Base-by-base conservation (phyloP, 2,797 vertebrate species). In the Phaenicophaeus curvirostris region DNA sequence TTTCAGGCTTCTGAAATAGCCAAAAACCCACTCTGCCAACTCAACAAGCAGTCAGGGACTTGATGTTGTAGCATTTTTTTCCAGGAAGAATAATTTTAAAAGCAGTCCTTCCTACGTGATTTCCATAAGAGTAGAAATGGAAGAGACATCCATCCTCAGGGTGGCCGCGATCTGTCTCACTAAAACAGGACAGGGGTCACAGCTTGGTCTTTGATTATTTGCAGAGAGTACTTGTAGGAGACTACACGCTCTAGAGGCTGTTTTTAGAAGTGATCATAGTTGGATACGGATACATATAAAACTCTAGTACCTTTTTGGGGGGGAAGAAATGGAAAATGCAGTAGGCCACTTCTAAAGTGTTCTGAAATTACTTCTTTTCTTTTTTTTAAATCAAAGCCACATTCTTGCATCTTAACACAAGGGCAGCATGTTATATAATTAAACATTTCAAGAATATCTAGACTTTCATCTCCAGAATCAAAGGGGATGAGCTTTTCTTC, bases 381-480 rank as follows among this genome's bases (percentile, higher is more conserved):
- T 57, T 54, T 68, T 27, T 42, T 30, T 23, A 41, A 3, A 88
- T 83, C 65, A 87, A 93, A 93, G 20, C 21, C 30, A 69, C 7
- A 6, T 83, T 91, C 46, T 66, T 37, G 11, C 51, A 75, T 86
- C 42, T 75, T 82, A 89, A 58, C 80, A 59, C 28, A 72, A 89
- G 31, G 28, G 24, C 55, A 87, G 21, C n/a, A 62, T 93, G 55
- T 79, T 84, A 71, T 27, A 37, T 62, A 74, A 89, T 85, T 87
- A 86, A 82, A 48, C 7, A 2, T 82, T 89, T 74, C 7, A 5
- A 44, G 37, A 94, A 33, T 84, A 88, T 44, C 48, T 78, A 54
- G 69, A 86, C 82, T 97, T 94, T 90, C 68, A 94, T 92, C 73
- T 95, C 42, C 31, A 48, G 25, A 92, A 96, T 93, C 72, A 91